Evolutionary conservation across 1,140 invertebrate species (phyloP).

Genomic region (Saxidomus purpurata): DNA sequence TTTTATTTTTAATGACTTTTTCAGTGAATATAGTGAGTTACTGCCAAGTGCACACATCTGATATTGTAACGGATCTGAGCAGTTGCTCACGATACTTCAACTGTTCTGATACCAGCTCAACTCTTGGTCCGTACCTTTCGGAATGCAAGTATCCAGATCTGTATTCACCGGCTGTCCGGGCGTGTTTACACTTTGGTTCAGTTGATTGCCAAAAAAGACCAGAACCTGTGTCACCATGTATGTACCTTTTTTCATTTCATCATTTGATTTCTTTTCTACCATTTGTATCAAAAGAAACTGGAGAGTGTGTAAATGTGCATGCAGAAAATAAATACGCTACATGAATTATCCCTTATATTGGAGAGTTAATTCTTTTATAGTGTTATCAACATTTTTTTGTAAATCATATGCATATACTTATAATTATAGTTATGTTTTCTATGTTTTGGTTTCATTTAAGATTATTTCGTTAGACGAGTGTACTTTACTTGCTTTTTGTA

Average conservation of each 20-base stretch:
- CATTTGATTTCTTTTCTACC: neutral
- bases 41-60: conserved; percentile 60
- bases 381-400: too few species aligned
- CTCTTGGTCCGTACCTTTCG: conserved; percentile 51
- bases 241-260: conserved; percentile 26
- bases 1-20: conserved; percentile 13
- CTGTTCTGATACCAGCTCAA: conserved; percentile 54
- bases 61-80: conserved; percentile 49
- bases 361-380: too few species aligned
- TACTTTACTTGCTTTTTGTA: too few species aligned
- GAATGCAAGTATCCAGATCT: conserved; percentile 71
- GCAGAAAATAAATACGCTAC: neutral
- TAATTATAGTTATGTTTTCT: too few species aligned
- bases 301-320: too few species aligned
- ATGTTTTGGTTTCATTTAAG: too few species aligned
- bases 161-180: conserved; percentile 45
- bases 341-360: too few species aligned
- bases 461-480: too few species aligned
- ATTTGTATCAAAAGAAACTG: neutral
- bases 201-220: conserved; percentile 62
- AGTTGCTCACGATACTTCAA: conserved; percentile 70
- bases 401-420: too few species aligned
- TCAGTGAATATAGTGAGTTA: conserved; percentile 50
- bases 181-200: conserved; percentile 61
- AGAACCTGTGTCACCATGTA: conserved; percentile 68